Evolutionary conservation across 2,113 vertebrate genomes (phyloP), one percentile per base, ranked within the genome.

Genomic region (Nycticebus coucang): DNA sequence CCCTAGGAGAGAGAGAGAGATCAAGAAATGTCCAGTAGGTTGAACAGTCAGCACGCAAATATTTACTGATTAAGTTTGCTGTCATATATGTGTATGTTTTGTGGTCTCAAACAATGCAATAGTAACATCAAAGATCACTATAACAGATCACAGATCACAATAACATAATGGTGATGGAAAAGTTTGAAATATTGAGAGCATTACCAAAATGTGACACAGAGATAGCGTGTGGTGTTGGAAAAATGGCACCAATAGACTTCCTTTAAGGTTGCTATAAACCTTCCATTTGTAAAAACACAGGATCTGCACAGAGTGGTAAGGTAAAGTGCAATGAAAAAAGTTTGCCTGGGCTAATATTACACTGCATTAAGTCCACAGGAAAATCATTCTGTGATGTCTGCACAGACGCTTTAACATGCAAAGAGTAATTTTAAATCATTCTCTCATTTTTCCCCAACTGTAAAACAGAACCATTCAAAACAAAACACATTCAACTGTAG

Each of bases 401-500:
- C 30, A 72, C 17, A 92, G 87, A 89, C 91, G 91, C 13, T n/a
- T 80, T 35, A 55, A 84, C 1, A 24, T 28, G 21, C 21, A 45
- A 87, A 90, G 57, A 59, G 5, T 35, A 69, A 84, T 91, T 95
- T 83, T 45, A 78, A 95, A 84, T 7, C 28, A 41, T 82, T 87
- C 88, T 81, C 59, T 37, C 6, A 26, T 62, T 95, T 77, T 68
- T 12, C 35, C 12, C 0, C 57, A 85, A n/a, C 2, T 68, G 71
- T 4, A 81, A 89, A 77, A 68, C 15, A 45, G 26, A 71, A 94
- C 30, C 66, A 41, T 62, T 35, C 22, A n/a, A 93, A 91, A 83
- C 37, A 95, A 96, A 97, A 90, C 68, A 89, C 3, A 33, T 68
- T 86, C 64, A 80, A 84, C 37, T 33, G 72, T 69, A 62, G 19